Percentiles rank a stretch among this genome's conserved stretches.
Conservation (phyloP, 1,140 invertebrate genomes). For the Papilio dardanus region DNA sequence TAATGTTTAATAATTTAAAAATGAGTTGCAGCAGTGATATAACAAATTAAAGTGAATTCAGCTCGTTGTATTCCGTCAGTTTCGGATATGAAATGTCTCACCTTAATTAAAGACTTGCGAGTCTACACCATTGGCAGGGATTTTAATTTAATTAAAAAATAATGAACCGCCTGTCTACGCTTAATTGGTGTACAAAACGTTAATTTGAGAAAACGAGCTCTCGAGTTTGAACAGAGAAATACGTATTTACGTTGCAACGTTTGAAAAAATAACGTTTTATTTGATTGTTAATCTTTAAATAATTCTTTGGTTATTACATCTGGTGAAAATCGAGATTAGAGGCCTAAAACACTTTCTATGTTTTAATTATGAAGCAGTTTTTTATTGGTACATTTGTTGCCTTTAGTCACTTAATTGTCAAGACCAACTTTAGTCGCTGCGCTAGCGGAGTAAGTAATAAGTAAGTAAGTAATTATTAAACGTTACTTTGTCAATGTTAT, state of each 20-base stretch:
- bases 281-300: no score
- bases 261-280: no score
- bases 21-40: not conserved
- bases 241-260: not conserved
- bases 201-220: slow-evolving; percentile 24
- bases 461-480: no score
- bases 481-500: no score
- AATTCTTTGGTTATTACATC: no score
- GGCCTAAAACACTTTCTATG: no score
- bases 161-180: slow-evolving; percentile 26
- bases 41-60: not conserved
- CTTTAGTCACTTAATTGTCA: no score
- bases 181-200: slow-evolving; percentile 35
- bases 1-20: not conserved
- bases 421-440: no score
- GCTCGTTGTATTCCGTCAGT: not conserved
- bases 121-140: slow-evolving; percentile 23
- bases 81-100: slow-evolving; percentile 29
- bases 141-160: slow-evolving; percentile 37
- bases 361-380: no score
- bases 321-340: no score
- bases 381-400: no score
- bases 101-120: slow-evolving; percentile 28
- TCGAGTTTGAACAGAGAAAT: slow-evolving; percentile 18
- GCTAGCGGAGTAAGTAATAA: no score